Conservation (phyloP, 2,888 invertebrate species). For the Tanytarsus gracilentus region DNA sequence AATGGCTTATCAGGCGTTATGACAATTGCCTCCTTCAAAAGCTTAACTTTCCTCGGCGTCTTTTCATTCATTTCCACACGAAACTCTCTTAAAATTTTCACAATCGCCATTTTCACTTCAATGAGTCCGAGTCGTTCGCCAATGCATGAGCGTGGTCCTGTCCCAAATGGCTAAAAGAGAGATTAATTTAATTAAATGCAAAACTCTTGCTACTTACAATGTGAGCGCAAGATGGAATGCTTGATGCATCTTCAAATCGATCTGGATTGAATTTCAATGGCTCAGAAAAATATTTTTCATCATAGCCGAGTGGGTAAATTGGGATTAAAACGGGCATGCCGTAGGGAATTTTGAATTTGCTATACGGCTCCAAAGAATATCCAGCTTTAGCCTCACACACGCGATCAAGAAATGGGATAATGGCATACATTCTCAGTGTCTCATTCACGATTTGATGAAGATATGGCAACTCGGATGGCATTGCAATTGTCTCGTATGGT, state of each 20-base stretch:
- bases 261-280: constrained; percentile 40
- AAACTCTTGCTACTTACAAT: no score
- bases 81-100: constrained; percentile 40
- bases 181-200: no score
- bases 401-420: constrained; percentile 40
- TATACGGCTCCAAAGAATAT: constrained; percentile 37
- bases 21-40: constrained; percentile 39
- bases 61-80: constrained; percentile 36
- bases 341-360: constrained; percentile 35
- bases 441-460: constrained; percentile 32
- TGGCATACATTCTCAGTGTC: constrained; percentile 40
- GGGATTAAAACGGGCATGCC: constrained; percentile 41
- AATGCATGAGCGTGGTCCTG: constrained; percentile 40
- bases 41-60: constrained; percentile 36
- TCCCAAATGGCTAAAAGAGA: constrained; percentile 41
- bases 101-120: constrained; percentile 38
- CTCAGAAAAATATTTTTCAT: constrained; percentile 37
- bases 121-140: constrained; percentile 40
- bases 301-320: constrained; percentile 38
- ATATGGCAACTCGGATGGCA: constrained; percentile 9
- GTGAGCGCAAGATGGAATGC: constrained; percentile 35
- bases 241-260: constrained; percentile 37
- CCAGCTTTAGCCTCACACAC: constrained; percentile 34
- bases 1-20: constrained; percentile 35
- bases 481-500: constrained; percentile 40